Conservation (phyloP, 2,113 vertebrate genomes). For the Hoplias malabaricus region DNA sequence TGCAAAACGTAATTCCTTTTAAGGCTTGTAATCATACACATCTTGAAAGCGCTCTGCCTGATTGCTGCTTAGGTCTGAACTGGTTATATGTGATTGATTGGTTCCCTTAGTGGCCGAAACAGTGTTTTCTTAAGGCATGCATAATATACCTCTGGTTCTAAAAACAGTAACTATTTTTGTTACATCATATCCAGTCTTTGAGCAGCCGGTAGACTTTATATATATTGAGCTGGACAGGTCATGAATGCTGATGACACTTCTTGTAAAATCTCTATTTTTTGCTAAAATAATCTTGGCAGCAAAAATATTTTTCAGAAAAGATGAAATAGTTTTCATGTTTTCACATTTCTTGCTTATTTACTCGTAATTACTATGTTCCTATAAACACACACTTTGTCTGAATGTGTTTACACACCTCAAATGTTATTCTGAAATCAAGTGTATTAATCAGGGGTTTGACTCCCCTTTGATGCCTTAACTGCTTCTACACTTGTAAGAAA, state of each 20-base stretch:
- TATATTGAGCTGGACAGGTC: background rate
- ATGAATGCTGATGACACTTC: background rate
- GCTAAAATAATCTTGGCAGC: constrained; percentile 7
- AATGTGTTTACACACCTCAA: no score
- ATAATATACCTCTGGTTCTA: background rate
- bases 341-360: no score
- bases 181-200: no score
- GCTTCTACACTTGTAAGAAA: no score
- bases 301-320: no score
- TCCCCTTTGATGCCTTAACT: no score
- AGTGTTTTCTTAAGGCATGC: background rate
- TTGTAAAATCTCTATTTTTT: constrained; percentile 14
- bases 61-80: background rate
- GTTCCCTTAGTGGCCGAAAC: background rate
- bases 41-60: background rate
- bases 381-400: no score
- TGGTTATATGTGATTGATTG: background rate
- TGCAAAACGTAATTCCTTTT: background rate
- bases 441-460: no score
- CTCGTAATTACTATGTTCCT: no score
- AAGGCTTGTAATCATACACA: background rate
- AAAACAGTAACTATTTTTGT: background rate
- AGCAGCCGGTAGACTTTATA: no score
- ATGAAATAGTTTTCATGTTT: no score
- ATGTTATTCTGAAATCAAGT: no score